Evolutionary conservation across 2,797 vertebrate species (phyloP).

Genomic region (Delichon dasypus): DNA sequence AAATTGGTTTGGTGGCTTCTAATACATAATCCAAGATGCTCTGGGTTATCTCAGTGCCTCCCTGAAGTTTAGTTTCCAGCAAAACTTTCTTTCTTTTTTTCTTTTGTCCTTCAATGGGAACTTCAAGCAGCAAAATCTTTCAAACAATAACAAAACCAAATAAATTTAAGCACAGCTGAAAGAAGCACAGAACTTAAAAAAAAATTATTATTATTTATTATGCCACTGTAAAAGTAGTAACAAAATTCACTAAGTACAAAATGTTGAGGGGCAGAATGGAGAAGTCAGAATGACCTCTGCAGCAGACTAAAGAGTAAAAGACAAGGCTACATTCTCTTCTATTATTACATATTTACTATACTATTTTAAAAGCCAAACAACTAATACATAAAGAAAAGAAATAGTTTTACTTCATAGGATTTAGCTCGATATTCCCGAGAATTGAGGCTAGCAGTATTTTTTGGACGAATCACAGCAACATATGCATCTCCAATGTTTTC

Average conservation of each 20-base stretch:
- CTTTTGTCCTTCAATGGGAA: constrained; percentile 96
- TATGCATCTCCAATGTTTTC: constrained; percentile 89
- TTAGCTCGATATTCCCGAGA: constrained; percentile 97
- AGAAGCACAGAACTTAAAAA: neutral
- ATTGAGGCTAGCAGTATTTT: constrained; percentile 93
- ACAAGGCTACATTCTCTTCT: neutral
- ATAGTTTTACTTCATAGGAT: constrained; percentile 90
- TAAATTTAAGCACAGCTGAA: constrained; percentile 15
- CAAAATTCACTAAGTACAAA: neutral
- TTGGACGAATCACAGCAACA: constrained; percentile 95
- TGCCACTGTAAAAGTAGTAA: neutral
- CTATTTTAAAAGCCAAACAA: neutral
- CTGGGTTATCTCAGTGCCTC: constrained; percentile 85
- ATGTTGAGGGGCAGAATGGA: neutral
- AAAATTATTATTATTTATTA: neutral
- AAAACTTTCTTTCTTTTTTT: constrained; percentile 96
- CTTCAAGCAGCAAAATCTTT: constrained; percentile 94
- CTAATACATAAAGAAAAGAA: neutral
- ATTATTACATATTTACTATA: neutral
- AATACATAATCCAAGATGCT: constrained; percentile 96
- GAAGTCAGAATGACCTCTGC: neutral
- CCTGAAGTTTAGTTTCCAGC: constrained; percentile 87
- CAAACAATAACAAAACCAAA: constrained; percentile 41
- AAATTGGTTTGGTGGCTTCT: constrained; percentile 90
- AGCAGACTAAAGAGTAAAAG: neutral